A percentile compares a stretch with the other conserved stretches of the same genome.
Evolutionary conservation across 2,113 vertebrate species (phyloP).

Genomic region (Colossoma macropomum): DNA sequence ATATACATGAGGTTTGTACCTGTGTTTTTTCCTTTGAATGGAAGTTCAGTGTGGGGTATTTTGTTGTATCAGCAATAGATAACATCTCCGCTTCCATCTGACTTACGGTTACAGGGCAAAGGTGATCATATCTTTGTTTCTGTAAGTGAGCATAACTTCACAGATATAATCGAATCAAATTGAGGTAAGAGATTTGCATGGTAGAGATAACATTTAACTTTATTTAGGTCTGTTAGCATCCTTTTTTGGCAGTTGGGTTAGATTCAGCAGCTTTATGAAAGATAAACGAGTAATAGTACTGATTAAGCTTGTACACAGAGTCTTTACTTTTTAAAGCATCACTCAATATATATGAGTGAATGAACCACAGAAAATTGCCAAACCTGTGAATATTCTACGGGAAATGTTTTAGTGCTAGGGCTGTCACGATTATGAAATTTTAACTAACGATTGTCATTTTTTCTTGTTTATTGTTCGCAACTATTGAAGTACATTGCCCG

Average conservation of each 20-base stretch:
- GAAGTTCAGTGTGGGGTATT: conserved; percentile 24
- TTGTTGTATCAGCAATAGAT: conserved; percentile 12
- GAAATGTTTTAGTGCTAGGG: neutral
- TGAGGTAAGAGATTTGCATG: neutral
- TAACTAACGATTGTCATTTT: no score
- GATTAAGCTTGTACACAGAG: neutral
- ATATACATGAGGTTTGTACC: neutral
- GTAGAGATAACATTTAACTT: neutral
- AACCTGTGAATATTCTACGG: neutral
- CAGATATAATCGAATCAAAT: conserved; percentile 21
- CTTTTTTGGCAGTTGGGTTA: neutral
- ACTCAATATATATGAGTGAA: neutral
- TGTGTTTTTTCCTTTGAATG: neutral
- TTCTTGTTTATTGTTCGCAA: no score
- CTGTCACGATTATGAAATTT: no score
- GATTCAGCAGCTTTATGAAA: neutral
- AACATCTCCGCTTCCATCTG: conserved; percentile 35
- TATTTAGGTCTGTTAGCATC: neutral
- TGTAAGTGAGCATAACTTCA: conserved; percentile 25
- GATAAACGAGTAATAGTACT: neutral
- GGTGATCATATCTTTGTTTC: conserved; percentile 50
- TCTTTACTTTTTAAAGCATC: neutral
- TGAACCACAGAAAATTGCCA: no score
- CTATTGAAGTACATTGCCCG: no score
- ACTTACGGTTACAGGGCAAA: conserved; percentile 41